These are phyloP conservation scores for Cephalopachus bancanus DNA, from an alignment of 2,797 vertebrate species.

Conservation along the genomic window DNA sequence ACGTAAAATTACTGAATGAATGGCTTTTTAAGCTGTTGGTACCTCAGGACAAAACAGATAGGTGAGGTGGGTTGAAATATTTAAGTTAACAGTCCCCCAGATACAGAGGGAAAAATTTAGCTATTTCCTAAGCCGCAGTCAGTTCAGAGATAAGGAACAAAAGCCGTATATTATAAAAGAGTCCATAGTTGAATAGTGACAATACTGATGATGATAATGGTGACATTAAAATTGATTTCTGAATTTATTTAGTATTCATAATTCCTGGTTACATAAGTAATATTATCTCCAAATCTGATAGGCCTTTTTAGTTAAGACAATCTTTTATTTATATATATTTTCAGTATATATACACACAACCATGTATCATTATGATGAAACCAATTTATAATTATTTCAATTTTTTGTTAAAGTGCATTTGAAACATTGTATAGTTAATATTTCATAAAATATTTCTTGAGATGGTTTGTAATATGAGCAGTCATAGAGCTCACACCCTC, in stretches of 20 bases:
- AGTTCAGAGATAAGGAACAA: constrained; percentile 18
- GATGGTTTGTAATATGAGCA: not conserved
- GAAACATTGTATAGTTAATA: not conserved
- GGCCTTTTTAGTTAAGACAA: constrained; percentile 11
- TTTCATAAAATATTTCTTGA: constrained; percentile 43
- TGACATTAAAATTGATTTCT: not conserved
- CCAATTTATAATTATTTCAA: constrained; percentile 10
- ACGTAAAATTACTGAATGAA: constrained; percentile 51
- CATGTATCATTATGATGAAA: not conserved
- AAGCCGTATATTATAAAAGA: not conserved
- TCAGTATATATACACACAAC: not conserved
- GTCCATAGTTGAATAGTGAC: not conserved
- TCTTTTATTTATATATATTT: not conserved
- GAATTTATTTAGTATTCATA: constrained; percentile 18
- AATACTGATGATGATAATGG: not conserved
- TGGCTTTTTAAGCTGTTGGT: not conserved
- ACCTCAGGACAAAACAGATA: not conserved
- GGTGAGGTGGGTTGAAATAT: constrained; percentile 7
- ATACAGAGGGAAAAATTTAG: not conserved
- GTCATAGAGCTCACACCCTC: not conserved
- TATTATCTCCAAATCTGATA: constrained; percentile 28
- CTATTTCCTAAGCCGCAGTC: constrained; percentile 16
- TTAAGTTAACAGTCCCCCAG: not conserved
- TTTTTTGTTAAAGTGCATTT: constrained; percentile 7
- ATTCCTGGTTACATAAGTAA: not conserved